phyloP scores from a whole-genome alignment of 1,140 invertebrate genomes.

The Pinna nobilis region DNA sequence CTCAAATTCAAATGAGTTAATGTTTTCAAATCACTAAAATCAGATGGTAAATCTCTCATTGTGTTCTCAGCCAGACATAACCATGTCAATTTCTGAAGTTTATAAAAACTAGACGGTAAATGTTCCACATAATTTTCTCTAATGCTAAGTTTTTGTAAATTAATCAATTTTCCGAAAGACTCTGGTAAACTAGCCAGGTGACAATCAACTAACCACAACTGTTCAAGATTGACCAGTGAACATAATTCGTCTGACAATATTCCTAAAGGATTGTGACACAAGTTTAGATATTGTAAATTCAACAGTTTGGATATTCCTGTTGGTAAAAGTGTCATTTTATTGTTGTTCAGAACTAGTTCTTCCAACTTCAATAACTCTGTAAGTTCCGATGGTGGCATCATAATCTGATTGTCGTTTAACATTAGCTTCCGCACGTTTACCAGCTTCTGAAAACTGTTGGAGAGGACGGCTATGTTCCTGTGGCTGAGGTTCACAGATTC shows the following conservation, averaged over 20 bases:
- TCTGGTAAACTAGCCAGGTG: constrained; percentile 59
- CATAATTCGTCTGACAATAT: constrained; percentile 62
- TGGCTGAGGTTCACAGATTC: constrained; percentile 63
- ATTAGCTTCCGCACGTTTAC: constrained; percentile 47
- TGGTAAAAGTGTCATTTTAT: constrained; percentile 69
- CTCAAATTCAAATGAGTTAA: constrained; percentile 67
- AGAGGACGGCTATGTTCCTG: constrained; percentile 58
- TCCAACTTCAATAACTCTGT: constrained; percentile 53
- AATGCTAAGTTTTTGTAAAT: constrained; percentile 63
- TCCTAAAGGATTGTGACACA: constrained; percentile 65
- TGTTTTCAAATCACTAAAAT: constrained; percentile 52
- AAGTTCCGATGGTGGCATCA: constrained; percentile 70
- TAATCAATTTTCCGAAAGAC: constrained; percentile 61
- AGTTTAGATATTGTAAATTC: constrained; percentile 63
- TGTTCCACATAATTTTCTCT: constrained; percentile 56
- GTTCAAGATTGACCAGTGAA: constrained; percentile 47
- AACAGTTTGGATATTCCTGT: constrained; percentile 55
- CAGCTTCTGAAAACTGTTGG: constrained; percentile 52
- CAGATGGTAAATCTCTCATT: constrained; percentile 56
- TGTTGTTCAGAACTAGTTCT: constrained; percentile 69
- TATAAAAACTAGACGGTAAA: constrained; percentile 58
- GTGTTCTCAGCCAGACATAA: constrained; percentile 66
- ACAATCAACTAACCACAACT: constrained; percentile 68
- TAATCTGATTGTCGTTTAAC: constrained; percentile 66
- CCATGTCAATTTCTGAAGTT: constrained; percentile 62